Evolutionary conservation across 64 coral and sea anemone genomes (phyloP).

Genomic region (Actinia equina): DNA sequence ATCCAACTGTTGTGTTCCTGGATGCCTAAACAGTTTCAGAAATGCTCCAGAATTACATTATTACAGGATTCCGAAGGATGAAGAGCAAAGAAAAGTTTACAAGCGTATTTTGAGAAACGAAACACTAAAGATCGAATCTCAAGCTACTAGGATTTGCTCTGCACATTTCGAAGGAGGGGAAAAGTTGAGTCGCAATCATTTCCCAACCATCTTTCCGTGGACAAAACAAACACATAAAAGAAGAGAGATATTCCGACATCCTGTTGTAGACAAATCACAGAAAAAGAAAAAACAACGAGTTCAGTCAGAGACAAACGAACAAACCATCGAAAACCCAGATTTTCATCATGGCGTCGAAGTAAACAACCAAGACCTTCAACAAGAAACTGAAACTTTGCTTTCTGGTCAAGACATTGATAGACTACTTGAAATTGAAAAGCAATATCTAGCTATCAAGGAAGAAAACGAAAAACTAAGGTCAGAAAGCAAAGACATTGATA

Average conservation of each 20-base stretch:
- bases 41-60: conserved; percentile 39
- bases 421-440: neutral
- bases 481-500: no score
- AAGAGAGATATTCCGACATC: conserved; percentile 26
- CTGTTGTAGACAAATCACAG: neutral
- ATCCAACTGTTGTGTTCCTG: conserved; percentile 39
- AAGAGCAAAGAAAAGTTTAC: conserved; percentile 18
- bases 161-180: conserved; percentile 32
- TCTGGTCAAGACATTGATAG: conserved; percentile 13
- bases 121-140: conserved; percentile 30
- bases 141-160: conserved; percentile 22
- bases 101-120: conserved; percentile 9
- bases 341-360: neutral
- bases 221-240: conserved; percentile 35
- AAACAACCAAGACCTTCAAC: neutral
- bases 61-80: conserved; percentile 38
- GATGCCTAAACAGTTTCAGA: conserved; percentile 39
- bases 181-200: conserved; percentile 31
- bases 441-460: neutral
- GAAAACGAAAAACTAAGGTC: neutral
- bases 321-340: neutral
- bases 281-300: neutral
- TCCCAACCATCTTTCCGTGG: conserved; percentile 60
- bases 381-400: neutral
- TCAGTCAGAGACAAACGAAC: neutral